Evolutionary conservation across 2,888 invertebrate genomes (phyloP).

Genomic region (Tiphia femorata): DNA sequence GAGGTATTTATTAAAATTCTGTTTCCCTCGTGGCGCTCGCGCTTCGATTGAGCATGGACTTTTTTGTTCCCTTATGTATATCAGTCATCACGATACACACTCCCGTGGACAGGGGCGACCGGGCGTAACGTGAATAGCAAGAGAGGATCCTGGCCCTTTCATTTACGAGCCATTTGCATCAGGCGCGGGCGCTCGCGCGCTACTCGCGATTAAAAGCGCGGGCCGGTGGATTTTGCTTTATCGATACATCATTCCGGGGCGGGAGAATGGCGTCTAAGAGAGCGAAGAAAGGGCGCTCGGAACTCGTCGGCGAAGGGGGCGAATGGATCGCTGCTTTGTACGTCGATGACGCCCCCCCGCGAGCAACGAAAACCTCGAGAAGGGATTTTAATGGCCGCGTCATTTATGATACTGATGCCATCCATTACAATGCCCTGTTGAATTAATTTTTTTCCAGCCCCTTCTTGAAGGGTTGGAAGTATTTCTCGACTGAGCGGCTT

Average conservation of each 20-base stretch:
- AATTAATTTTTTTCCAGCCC: slow-evolving; percentile 18
- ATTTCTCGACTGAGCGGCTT: background rate
- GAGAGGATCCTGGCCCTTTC: background rate
- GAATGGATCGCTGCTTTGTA: slow-evolving; percentile 27
- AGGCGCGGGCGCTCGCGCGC: background rate
- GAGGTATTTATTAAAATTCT: too few relatives aligned
- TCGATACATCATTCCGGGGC: slow-evolving; percentile 33
- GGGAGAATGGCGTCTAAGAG: slow-evolving; percentile 10
- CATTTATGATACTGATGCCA: slow-evolving; percentile 27
- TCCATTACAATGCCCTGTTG: slow-evolving; percentile 30
- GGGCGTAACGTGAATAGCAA: slow-evolving; percentile 9
- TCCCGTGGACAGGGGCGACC: too few relatives aligned
- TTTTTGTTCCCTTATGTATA: too few relatives aligned
- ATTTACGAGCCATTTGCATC: slow-evolving; percentile 12
- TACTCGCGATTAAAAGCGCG: slow-evolving; percentile 17
- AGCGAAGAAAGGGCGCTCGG: slow-evolving; percentile 5
- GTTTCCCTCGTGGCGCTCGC: too few relatives aligned
- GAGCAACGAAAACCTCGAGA: slow-evolving; percentile 13
- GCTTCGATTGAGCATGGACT: too few relatives aligned
- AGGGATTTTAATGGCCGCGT: slow-evolving; percentile 41
- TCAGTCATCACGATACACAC: too few relatives aligned
- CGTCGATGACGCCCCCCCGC: slow-evolving; percentile 12
- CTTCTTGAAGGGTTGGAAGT: background rate
- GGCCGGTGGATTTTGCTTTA: slow-evolving; percentile 12
- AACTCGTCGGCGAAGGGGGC: slow-evolving; percentile 7